Evolutionary conservation across 2,797 vertebrate genomes (phyloP), one percentile per base, ranked within the genome.

Genomic region (Delichon dasypus): DNA sequence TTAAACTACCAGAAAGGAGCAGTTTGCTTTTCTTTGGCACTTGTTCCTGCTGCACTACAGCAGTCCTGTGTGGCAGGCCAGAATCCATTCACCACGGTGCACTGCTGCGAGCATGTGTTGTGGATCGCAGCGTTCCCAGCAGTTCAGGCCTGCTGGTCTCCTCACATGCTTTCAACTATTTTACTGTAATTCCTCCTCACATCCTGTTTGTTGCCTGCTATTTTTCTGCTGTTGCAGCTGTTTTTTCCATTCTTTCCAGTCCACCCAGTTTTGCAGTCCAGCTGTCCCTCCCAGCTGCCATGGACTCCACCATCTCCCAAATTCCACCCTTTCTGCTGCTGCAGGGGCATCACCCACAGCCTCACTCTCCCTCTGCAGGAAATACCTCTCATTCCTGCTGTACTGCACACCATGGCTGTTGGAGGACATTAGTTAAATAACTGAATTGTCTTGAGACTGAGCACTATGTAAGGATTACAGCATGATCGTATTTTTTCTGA

Each of bases 321-420:
- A 79, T 73, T 90, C 55, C 53, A 67, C 25, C 55, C 61, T 50
- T 93, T 70, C 58, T 88, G 32, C 85, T 71, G 64, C 55, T 79
- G 47, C 71, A 79, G 66, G 61, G 91, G 48, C 82, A 94, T 94
- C 87, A 76, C 66, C 79, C 85, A 66, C 51, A 93, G 76, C 75
- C 27, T 84, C 44, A 29, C 36, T 92, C 60, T 95, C 54, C 62
- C 64, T 82, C 42, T 79, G 64, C 92, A 97, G 94, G 91, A 95
- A 96, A 96, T 97, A 94, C 61, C 91, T 94, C 13, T 96, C 88
- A 94, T 96, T 96, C 90, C 76, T 95, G 60, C 74, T 81, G 51
- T 50, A 78, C 87, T 81, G 45, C 85, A 82, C 70, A 36, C 40
- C 55, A 86, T 42, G 76, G 60, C 53, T 94, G 14, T 88, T 75